A percentile compares a stretch with the other conserved stretches of the same genome.
phyloP scores from a whole-genome alignment of 2,113 vertebrate genomes.

The Fulica atra region DNA sequence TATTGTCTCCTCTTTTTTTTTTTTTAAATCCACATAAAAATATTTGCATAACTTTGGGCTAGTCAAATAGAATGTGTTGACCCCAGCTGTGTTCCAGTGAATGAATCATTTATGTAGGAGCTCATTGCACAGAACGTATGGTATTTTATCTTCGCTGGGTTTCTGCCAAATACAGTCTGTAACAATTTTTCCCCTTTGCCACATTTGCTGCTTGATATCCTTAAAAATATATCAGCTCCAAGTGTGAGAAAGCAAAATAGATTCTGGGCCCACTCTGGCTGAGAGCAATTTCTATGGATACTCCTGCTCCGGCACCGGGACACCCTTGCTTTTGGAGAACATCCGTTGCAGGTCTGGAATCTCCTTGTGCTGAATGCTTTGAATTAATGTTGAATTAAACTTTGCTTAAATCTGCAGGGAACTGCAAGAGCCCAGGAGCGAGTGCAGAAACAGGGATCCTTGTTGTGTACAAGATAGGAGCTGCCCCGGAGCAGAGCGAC shows the following conservation, averaged over 20 bases:
- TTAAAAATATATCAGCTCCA: conserved; percentile 38
- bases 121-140: conserved; percentile 63
- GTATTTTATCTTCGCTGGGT: conserved; percentile 62
- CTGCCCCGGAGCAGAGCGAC: neutral
- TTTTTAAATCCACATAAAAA: conserved; percentile 14
- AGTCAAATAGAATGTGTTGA: conserved; percentile 23
- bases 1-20: neutral
- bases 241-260: conserved; percentile 55
- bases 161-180: conserved; percentile 56
- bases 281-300: neutral
- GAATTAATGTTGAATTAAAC: neutral
- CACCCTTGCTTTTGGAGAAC: neutral
- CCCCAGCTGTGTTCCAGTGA: conserved; percentile 45
- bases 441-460: neutral
- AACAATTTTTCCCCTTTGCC: conserved; percentile 61
- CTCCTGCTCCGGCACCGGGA: neutral
- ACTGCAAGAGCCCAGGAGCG: neutral
- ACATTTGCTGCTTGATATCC: conserved; percentile 52
- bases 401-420: neutral
- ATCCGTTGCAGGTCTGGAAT: neutral
- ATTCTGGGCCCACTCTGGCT: neutral
- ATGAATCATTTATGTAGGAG: conserved; percentile 51
- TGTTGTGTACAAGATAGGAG: neutral
- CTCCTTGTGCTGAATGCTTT: neutral
- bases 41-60: conserved; percentile 50